These are phyloP conservation scores for Dioctria rufipes DNA, from an alignment of 2,888 invertebrate species.

Conservation along the genomic window DNA sequence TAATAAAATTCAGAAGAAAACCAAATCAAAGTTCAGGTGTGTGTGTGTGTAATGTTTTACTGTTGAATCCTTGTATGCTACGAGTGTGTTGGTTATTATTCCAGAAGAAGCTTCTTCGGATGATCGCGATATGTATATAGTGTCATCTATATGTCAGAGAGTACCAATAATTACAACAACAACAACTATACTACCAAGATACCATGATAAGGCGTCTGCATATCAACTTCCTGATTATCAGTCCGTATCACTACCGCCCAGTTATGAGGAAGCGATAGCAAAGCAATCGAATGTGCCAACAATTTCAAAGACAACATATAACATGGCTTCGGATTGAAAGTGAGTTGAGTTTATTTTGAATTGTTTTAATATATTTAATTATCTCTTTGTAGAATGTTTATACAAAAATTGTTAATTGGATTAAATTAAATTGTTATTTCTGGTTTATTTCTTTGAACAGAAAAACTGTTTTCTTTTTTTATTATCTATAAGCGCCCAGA, in stretches of 20 bases:
- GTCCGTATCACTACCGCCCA: slow-evolving; percentile 15
- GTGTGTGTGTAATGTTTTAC: background rate
- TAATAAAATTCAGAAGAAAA: slow-evolving; percentile 1
- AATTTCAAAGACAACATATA: background rate
- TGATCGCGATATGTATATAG: background rate
- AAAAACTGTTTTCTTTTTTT: no score
- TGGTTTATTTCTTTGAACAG: no score
- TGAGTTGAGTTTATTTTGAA: no score
- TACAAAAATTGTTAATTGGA: no score
- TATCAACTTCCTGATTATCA: slow-evolving; percentile 25
- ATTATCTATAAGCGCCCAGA: no score
- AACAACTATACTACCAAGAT: background rate
- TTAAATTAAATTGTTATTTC: no score
- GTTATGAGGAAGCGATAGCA: slow-evolving; percentile 33
- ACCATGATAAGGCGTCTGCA: background rate
- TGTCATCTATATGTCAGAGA: slow-evolving; percentile 3
- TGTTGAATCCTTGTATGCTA: background rate
- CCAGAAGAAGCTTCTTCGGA: background rate
- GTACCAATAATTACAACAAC: slow-evolving; percentile 4
- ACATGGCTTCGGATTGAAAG: background rate
- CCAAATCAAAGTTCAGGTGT: slow-evolving; percentile 12
- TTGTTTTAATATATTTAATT: no score
- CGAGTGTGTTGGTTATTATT: background rate
- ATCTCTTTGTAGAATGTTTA: no score
- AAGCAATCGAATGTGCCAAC: background rate